Base-by-base conservation (phyloP, 1,140 invertebrate species). In the Tetragnatha versicolor region DNA sequence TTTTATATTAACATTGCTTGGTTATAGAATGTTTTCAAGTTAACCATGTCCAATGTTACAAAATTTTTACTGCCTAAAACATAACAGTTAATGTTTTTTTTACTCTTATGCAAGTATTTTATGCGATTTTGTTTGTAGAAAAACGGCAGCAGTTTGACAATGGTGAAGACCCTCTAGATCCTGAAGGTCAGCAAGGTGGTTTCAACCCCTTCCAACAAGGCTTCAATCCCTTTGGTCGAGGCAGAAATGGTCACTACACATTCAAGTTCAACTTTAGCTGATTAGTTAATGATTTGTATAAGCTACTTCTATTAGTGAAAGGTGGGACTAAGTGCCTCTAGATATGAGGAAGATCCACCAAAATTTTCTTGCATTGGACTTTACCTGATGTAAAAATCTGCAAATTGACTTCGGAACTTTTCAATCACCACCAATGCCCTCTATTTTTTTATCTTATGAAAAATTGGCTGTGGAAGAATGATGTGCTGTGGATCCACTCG, bases 111-210 rank as follows among this genome's bases (percentile, higher is more conserved):
- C 25, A 17, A 25, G 51, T 39, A 51, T 68, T 68, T 58, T 61
- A 5, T n/a, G n/a, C n/a, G n/a, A n/a, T 22, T 70, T 79, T 60
- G 7, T 20, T 92, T 87, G 88, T 92, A 84, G 95, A 98, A 84
- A 98, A 98, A 87, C 88, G 97, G 80, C 89, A 91, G 78, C 94
- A 95, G 85, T 99, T 95, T 86, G 97, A 99, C 87, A 89, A 90
- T 81, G 98, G 98, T 65, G 92, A 95, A 83, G 98, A 99, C 91
- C 98, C 98, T 0, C 87, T 99, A 51, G 98, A 99, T 88, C 97
- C 97, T 0, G 97, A 99, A 86, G 89, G 91, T 7, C 88, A 88
- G 70, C 83, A 85, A n/a, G 89, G 89, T 69, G 88, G 91, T 68
- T 96, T 95, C 85, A 92, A 95, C 83, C 92, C 93, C 86, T 97